Evolutionary conservation across 2,113 vertebrate genomes (phyloP).

Genomic region (Tragelaphus buxtoni): DNA sequence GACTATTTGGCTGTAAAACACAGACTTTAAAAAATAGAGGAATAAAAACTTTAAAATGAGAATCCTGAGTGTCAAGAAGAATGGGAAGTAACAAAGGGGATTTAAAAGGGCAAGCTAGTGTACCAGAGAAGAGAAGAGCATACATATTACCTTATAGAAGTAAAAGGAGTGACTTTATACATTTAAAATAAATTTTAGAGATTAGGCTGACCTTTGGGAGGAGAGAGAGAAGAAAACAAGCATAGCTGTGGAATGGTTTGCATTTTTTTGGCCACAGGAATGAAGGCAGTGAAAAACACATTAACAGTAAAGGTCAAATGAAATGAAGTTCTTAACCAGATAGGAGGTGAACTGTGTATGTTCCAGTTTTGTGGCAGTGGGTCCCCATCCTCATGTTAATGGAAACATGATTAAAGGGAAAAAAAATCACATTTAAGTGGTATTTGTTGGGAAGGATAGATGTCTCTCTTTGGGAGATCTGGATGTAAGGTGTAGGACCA

Average conservation of each 20-base stretch:
- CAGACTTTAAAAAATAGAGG: not conserved
- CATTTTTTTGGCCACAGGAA: not conserved
- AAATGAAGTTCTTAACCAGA: not conserved
- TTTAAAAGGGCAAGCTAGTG: not conserved
- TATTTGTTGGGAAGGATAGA: not conserved
- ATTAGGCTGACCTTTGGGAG: not conserved
- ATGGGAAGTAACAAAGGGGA: not conserved
- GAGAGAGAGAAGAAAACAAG: not conserved
- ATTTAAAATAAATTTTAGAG: not conserved
- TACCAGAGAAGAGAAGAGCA: not conserved
- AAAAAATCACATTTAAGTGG: not conserved
- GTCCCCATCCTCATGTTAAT: not conserved
- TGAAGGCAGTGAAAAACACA: not conserved
- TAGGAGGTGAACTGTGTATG: not conserved
- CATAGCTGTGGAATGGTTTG: not conserved
- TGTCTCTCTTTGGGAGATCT: not conserved
- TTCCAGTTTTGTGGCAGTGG: not conserved
- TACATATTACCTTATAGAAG: not conserved
- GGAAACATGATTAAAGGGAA: not conserved
- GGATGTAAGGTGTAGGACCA: not conserved
- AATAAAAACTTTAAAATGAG: not conserved
- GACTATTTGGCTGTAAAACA: not conserved
- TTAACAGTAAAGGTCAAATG: not conserved
- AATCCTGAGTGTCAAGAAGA: not conserved
- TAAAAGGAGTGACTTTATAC: not conserved